phyloP scores from a whole-genome alignment of 37 sponge, comb jelly and placozoan genomes.

The Ianthella basta region DNA sequence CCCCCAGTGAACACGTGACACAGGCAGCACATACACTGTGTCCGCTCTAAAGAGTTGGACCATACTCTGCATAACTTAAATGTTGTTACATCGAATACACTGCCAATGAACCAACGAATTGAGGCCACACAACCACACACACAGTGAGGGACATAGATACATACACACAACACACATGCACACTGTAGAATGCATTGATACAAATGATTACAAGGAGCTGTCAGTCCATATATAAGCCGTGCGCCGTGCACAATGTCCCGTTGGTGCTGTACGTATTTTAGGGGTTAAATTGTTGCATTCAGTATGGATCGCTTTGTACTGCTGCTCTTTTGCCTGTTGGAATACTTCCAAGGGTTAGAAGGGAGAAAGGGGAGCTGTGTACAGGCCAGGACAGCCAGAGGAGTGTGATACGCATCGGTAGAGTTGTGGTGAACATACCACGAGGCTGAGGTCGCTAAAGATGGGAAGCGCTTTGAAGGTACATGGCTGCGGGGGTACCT shows the following conservation, averaged over 20 bases:
- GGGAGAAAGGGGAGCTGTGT: conserved; percentile 56
- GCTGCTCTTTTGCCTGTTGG: conserved; percentile 31
- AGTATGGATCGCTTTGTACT: background rate
- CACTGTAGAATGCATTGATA: too few species aligned
- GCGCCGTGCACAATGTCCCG: background rate
- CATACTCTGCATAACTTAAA: too few species aligned
- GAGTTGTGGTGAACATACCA: conserved; percentile 19
- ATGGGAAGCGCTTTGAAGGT: background rate
- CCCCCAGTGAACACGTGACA: too few species aligned
- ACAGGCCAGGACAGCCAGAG: conserved; percentile 56
- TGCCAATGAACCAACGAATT: too few species aligned
- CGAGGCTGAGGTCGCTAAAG: background rate
- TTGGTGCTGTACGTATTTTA: background rate
- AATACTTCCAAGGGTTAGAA: conserved; percentile 66
- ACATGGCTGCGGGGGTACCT: conserved; percentile 9
- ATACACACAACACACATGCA: too few species aligned
- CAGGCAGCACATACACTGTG: too few species aligned
- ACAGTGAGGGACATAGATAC: too few species aligned
- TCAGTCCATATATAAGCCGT: too few species aligned
- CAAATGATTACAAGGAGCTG: too few species aligned
- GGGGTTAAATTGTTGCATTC: background rate
- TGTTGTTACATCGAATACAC: too few species aligned
- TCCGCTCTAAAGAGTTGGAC: too few species aligned
- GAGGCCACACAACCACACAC: too few species aligned
- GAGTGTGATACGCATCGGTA: conserved; percentile 30